These are phyloP conservation scores for Limonius californicus DNA, from an alignment of 1,140 invertebrate species.

Conservation along the genomic window DNA sequence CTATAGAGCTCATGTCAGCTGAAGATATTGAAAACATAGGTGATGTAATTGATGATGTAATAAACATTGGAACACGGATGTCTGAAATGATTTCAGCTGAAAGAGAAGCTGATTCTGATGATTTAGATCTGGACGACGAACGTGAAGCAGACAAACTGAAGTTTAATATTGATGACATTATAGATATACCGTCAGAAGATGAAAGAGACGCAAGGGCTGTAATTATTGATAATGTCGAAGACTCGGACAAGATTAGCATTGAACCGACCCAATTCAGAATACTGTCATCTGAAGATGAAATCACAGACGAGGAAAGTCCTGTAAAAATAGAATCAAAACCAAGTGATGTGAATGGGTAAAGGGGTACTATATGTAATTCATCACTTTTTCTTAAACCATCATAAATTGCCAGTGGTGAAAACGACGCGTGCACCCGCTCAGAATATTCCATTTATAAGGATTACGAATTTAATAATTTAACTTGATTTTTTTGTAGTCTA, in stretches of 20 bases:
- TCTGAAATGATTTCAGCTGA: neutral
- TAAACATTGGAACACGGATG: neutral
- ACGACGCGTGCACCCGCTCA: too few relatives aligned
- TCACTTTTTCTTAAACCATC: too few relatives aligned
- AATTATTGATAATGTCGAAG: neutral
- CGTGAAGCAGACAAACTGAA: constrained; percentile 33
- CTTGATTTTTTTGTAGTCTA: too few relatives aligned
- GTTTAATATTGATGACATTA: constrained; percentile 34
- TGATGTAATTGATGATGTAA: constrained; percentile 6
- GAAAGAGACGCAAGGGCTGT: neutral
- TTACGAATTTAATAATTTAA: too few relatives aligned
- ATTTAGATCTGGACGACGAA: constrained; percentile 31
- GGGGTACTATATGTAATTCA: too few relatives aligned
- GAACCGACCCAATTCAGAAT: neutral
- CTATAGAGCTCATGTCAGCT: neutral
- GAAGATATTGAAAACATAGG: constrained; percentile 11
- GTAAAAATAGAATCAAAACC: too few relatives aligned
- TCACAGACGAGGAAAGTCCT: neutral
- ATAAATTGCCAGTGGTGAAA: too few relatives aligned
- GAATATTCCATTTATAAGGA: too few relatives aligned
- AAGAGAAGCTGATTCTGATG: constrained; percentile 23
- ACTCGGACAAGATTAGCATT: neutral
- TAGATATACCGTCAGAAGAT: constrained; percentile 33
- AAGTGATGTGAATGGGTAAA: too few relatives aligned
- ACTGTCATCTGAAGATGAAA: constrained; percentile 12